Conservation (phyloP, 2,888 invertebrate genomes). For the Polietes domitor region DNA sequence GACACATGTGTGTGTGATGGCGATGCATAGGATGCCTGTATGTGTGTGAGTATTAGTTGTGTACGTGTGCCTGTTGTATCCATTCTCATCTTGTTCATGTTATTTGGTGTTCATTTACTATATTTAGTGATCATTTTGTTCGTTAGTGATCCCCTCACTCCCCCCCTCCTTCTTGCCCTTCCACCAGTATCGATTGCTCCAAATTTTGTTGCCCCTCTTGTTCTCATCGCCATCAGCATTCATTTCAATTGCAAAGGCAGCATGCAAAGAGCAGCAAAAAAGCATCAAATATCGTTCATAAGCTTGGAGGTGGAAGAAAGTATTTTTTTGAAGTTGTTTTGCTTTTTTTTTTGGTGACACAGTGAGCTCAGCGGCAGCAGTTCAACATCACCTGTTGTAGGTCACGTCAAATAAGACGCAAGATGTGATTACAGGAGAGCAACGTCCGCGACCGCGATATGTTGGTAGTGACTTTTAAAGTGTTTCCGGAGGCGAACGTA, state of each 20-base stretch:
- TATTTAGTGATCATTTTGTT: neutral
- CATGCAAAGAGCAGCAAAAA: neutral
- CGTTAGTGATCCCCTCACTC: neutral
- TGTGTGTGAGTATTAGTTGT: neutral
- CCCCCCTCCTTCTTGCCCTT: neutral
- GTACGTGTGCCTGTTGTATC: neutral
- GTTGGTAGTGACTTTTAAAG: neutral
- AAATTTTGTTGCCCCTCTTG: neutral
- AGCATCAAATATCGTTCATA: neutral
- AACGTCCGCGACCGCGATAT: neutral
- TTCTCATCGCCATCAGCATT: neutral
- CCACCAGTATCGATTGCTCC: neutral
- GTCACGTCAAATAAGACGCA: neutral
- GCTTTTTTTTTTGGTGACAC: neutral
- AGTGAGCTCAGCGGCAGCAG: neutral
- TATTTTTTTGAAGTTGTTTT: neutral
- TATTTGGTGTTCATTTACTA: neutral
- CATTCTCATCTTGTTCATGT: neutral
- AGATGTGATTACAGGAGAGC: neutral
- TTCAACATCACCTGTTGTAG: neutral
- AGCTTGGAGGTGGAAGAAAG: neutral
- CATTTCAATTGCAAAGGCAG: neutral
- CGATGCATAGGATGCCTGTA: neutral
- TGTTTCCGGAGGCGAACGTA: too few relatives aligned
- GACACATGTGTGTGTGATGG: constrained; percentile 35